Base-by-base conservation (phyloP, 1,140 invertebrate species). In the Dolichoris vasculosae region DNA sequence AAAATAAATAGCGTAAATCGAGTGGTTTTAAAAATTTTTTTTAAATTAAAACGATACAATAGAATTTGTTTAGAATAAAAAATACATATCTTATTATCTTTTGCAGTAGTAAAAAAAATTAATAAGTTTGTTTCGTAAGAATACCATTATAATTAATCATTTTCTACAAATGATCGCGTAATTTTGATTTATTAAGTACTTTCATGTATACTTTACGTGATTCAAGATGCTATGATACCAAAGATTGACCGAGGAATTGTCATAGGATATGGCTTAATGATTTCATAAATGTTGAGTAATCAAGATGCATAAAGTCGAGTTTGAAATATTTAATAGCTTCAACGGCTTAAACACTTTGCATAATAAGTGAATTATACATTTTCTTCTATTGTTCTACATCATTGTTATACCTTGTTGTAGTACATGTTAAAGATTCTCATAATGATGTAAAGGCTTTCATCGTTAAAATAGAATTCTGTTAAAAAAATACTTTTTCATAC, bases 201-300 rank as follows among this genome's bases (percentile, higher is more conserved):
- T 71, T 79, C 30, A 80, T 30, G 46, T 71, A 95, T 94, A 13
- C 8, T 78, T 86, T 78, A 78, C 80, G 94, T 94, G 90, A 95
- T 95, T 88, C 94, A 94, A 40, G 82, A 88, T 48, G 73, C 40
- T 59, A 83, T 69, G 77, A 83, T 80, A 80, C n/a, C 43, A 83
- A 71, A 84, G 48, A 85, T 85, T 48, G 69, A 20, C 64, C 63
- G 69, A 35, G 59, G 64, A 87, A 79, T 78, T 83, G 75, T 86
- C 71, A 55, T 32, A 82, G 73, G 71, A 43, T 40, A 79, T 38
- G 67, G 55, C 32, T 82, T 82, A 83, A 78, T 79, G 15, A 71
- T 55, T 83, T 71, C 20, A 77, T 35, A n/a, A 83, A 83, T 48
- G 64, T 82, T 82, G 75, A n/a, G 9, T 82, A 84, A 80, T 84